Evolutionary conservation across 2,888 invertebrate species (phyloP), one percentile per base, ranked within the genome.

Genomic region (Latrodectus elegans): DNA sequence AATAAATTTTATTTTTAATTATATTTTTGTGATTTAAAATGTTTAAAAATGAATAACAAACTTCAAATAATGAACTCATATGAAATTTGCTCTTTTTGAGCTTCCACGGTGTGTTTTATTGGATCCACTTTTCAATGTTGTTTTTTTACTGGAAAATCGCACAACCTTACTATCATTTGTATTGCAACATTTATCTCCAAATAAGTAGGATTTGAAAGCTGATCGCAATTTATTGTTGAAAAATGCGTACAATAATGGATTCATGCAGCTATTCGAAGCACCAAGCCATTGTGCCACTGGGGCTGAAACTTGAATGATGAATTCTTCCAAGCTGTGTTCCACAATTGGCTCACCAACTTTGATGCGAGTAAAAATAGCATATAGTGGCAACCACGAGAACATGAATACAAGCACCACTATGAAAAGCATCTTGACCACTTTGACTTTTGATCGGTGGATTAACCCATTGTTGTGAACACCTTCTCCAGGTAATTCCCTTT

Each of bases 231-330:
- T 97, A 92, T 96, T 96, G 92, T 98, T 97, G 93, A 98, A 97
- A 93, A 97, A 97, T 4, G 97, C 97, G 92, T 98, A 97, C 84
- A 98, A 94, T 89, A 98, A 95, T 0, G 98, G 98, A 93, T 98
- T 98, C 91, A 98, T 97, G 94, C 97, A 97, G 26, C 97, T 97
- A 92, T 98, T 98, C 15, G 97, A 97, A 0, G 97, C 95, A 2
- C 97, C 98, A 70, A 98, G 93, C 90, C 90, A 90, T 92, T 97
- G 97, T 8, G 96, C 97, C 78, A 98, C 94, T 3, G 98, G 98
- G 26, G 96, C 96, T 1, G 95, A 95, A 4, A 90, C 89, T 49
- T 89, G 84, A 8, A 90, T 87, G 8, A 91, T 26, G n/a, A 76
- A 68, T 55, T 90, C 89, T 38, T 91, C 90, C 1, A 80, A 17